A percentile compares a stretch with the other conserved stretches of the same genome.
These are phyloP conservation scores for Cyanoderma ruficeps DNA, from an alignment of 2,113 vertebrate genomes.

Conservation along the genomic window DNA sequence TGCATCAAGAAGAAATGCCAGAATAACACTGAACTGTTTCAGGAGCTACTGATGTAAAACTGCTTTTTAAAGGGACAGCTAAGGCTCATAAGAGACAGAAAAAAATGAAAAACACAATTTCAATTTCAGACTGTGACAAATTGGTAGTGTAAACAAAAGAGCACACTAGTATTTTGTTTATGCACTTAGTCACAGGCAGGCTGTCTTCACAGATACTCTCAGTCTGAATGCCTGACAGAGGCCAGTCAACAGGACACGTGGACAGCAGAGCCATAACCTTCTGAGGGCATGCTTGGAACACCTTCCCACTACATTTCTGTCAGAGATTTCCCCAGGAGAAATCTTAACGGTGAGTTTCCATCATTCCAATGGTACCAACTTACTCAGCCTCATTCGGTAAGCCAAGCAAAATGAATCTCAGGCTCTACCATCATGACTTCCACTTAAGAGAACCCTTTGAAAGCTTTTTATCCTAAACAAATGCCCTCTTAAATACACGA, in stretches of 20 bases:
- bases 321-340: not conserved
- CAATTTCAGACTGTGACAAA: not conserved
- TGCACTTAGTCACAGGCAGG: not conserved
- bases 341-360: not conserved
- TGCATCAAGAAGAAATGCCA: not conserved
- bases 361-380: not conserved
- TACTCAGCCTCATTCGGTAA: not conserved
- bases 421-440: not conserved
- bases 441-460: not conserved
- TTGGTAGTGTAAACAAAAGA: not conserved
- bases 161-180: not conserved
- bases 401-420: not conserved
- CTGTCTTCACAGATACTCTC: not conserved
- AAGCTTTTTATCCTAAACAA: not conserved
- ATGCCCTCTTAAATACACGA: not conserved
- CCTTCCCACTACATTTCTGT: not conserved
- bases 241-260: not conserved
- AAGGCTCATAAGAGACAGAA: rapidly evolving
- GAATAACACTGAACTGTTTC: not conserved
- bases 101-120: not conserved
- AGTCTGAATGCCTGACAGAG: not conserved
- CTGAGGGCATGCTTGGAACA: not conserved
- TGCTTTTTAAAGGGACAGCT: not conserved
- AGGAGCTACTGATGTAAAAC: not conserved
- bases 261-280: not conserved